These are phyloP conservation scores for Eurystomus gularis DNA, from an alignment of 2,113 vertebrate genomes.

Conservation along the genomic window DNA sequence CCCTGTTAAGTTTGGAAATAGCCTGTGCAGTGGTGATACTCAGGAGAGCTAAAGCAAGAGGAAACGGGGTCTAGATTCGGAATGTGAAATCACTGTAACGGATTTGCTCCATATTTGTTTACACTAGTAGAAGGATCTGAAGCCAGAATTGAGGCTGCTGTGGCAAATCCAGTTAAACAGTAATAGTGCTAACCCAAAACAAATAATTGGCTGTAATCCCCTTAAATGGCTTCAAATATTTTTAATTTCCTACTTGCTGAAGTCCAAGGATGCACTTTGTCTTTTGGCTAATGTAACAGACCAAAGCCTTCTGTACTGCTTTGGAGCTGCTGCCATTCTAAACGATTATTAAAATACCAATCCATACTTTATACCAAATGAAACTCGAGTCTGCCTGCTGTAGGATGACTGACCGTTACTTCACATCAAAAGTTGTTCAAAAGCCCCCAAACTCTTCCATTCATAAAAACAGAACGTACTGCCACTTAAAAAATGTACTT, in stretches of 20 bases:
- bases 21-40: background rate
- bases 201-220: background rate
- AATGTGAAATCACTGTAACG: background rate
- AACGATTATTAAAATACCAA: background rate
- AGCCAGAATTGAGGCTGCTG: background rate
- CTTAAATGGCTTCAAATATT: background rate
- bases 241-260: background rate
- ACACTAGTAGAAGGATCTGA: background rate
- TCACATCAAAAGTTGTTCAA: background rate
- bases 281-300: background rate
- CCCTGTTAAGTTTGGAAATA: background rate
- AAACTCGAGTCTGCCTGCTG: background rate
- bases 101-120: background rate
- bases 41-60: background rate
- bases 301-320: background rate
- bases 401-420: background rate
- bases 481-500: background rate
- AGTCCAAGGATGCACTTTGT: slow-evolving; percentile 17
- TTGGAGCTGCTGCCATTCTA: background rate
- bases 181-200: background rate
- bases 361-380: background rate
- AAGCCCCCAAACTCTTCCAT: background rate
- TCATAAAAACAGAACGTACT: background rate
- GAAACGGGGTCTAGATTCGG: background rate
- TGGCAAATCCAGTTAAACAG: background rate